Evolutionary conservation across 2,113 vertebrate genomes (phyloP), one percentile per base, ranked within the genome.

Genomic region (Eptesicus fuscus): DNA sequence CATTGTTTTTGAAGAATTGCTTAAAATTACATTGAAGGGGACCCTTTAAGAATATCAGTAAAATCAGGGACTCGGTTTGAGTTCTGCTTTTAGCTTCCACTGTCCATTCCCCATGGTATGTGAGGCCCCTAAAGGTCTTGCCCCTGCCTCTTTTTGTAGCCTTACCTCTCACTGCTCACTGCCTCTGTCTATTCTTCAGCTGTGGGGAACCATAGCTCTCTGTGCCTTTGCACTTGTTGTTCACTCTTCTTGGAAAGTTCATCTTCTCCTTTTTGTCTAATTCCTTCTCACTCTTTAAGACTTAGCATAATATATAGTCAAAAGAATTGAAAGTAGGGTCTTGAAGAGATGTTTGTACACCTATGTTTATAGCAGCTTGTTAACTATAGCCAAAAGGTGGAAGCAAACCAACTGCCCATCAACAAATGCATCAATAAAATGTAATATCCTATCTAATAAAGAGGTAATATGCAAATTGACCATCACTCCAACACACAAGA

Each of bases 101-200:
- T 40, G 30, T 44, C 23, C 11, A 11, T 42, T 78, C 53, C 56
- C 63, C 35, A 18, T 10, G 30, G 42, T 12, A 12, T 4, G 23
- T 11, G 13, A 82, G 44, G 74, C 6, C 32, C 53, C 49, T 17
- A 1, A 7, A 22, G 23, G 17, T 44, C 56, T 25, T 25, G 67
- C 13, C 30, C 9, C 67, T 61, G 47, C 16, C 12, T 51, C 74
- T 22, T 7, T 20, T n/a, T 12, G 59, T 6, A 17, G 11, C 25
- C 40, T 44, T 10, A 0, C 13, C 1, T 86, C 49, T 59, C 5
- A 37, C 28, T 32, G 16, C 7, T 5, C 0, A 0, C 8, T 6
- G 40, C 10, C 44, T n/a, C 4, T 37, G 51, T 65, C 28, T 65
- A 0, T 9, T 63, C 42, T 76, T 53, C 18, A 76, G 59, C 22